phyloP scores from a whole-genome alignment of 2,888 invertebrate genomes.

The Syrista parreyssii region DNA sequence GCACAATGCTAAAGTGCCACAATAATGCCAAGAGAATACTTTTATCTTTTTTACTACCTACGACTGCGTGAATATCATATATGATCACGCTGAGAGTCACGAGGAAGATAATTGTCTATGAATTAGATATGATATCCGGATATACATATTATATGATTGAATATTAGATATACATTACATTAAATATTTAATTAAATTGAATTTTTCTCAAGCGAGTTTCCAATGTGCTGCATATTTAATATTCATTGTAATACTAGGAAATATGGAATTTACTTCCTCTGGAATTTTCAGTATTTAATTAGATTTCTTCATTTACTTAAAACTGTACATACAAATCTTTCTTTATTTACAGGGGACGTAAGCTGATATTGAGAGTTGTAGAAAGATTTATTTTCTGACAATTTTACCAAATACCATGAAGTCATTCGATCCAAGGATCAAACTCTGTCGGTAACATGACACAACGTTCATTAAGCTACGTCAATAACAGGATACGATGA shows the following conservation, averaged over 20 bases:
- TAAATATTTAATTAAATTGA: background rate
- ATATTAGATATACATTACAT: background rate
- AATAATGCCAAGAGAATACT: background rate
- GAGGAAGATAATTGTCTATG: background rate
- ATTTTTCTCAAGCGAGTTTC: background rate
- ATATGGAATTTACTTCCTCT: background rate
- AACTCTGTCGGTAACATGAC: background rate
- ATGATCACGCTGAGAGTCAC: background rate
- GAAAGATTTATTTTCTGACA: background rate
- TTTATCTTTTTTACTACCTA: background rate
- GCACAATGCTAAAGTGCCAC: background rate
- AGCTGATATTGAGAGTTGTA: background rate
- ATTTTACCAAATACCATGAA: background rate
- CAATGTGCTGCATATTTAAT: background rate
- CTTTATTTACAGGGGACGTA: background rate
- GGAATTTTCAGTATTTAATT: background rate
- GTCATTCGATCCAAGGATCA: background rate
- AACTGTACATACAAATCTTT: background rate
- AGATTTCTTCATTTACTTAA: background rate
- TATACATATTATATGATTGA: background rate
- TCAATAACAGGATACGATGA: background rate
- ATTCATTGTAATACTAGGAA: background rate
- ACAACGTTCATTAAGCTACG: background rate
- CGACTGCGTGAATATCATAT: background rate
- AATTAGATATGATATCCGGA: background rate